A percentile compares a stretch with the other conserved stretches of the same genome.
These are phyloP conservation scores for Megaceryle torquata DNA, from an alignment of 2,113 vertebrate species.

Conservation along the genomic window DNA sequence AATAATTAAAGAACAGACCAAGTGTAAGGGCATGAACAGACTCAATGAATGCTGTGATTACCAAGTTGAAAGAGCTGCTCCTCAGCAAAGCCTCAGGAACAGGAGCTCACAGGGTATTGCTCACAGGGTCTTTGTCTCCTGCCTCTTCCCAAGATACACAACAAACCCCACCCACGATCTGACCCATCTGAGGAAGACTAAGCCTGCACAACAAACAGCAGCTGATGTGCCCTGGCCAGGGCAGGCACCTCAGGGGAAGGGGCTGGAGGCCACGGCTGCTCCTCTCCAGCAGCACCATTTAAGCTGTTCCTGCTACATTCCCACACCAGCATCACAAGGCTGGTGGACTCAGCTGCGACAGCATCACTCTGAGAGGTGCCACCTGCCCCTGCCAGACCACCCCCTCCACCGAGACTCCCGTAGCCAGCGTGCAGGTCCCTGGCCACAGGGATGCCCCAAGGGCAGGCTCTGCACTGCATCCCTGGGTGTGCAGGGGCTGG, in stretches of 20 bases:
- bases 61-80: accelerated
- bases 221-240: neutral
- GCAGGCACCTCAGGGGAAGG: neutral
- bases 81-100: accelerated
- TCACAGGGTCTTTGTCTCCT: neutral
- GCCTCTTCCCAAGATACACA: accelerated
- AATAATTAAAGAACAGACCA: neutral
- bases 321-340: neutral
- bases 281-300: accelerated
- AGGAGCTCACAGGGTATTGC: accelerated
- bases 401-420: neutral
- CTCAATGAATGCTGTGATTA: neutral
- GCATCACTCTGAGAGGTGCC: neutral
- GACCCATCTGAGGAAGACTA: neutral
- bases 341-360: accelerated
- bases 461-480: neutral
- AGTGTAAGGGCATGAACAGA: neutral
- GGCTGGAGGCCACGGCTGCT: accelerated
- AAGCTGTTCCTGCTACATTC: neutral
- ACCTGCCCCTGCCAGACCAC: neutral
- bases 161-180: accelerated
- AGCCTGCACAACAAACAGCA: neutral
- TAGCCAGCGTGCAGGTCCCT: neutral
- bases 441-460: neutral
- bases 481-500: accelerated